These are phyloP conservation scores for Nebria brevicollis DNA, from an alignment of 2,888 invertebrate species.

Conservation along the genomic window DNA sequence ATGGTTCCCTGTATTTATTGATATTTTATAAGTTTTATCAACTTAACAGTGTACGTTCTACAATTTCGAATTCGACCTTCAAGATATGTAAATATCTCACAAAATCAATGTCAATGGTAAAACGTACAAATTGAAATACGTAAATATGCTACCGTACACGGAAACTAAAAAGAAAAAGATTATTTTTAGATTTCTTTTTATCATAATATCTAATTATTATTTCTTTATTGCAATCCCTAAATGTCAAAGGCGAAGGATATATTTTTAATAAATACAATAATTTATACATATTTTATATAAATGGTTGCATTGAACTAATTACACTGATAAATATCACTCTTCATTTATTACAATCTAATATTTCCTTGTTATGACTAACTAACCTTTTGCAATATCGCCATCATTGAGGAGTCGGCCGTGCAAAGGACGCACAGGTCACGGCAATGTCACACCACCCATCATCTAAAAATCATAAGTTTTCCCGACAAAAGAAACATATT, in stretches of 20 bases:
- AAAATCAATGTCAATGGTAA: conserved; percentile 28
- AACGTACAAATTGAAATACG: conserved; percentile 9
- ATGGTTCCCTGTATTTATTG: too few relatives aligned
- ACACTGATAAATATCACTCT: background rate
- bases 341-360: background rate
- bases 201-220: too few relatives aligned
- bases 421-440: conserved; percentile 21
- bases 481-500: conserved; percentile 25
- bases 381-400: conserved; percentile 25
- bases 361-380: conserved; percentile 26
- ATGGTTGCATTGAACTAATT: background rate
- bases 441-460: conserved; percentile 15
- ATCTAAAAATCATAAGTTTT: conserved; percentile 11
- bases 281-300: background rate
- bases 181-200: too few relatives aligned
- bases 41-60: too few relatives aligned
- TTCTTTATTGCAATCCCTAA: background rate
- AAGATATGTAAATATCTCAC: conserved; percentile 22
- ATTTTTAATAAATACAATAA: background rate
- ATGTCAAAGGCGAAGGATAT: background rate
- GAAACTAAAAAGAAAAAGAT: background rate
- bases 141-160: conserved; percentile 1
- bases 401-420: conserved; percentile 27
- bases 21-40: too few relatives aligned
- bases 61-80: conserved; percentile 21